Percentiles rank a stretch among this genome's conserved stretches.
These are phyloP conservation scores for Rotaria magnacalcarata DNA, from an alignment of 2,888 invertebrate species.

Conservation along the genomic window DNA sequence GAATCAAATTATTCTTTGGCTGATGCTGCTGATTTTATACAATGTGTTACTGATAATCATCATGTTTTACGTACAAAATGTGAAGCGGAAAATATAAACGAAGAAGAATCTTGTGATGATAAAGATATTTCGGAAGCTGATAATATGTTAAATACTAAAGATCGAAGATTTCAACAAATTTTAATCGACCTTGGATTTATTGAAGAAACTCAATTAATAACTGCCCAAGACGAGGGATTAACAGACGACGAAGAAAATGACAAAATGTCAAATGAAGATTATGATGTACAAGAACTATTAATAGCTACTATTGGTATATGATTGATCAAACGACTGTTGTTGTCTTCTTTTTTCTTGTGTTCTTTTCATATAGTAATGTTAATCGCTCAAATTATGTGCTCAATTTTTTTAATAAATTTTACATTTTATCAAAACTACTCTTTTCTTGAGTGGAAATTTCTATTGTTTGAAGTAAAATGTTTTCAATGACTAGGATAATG, in stretches of 20 bases:
- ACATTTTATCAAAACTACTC: no score
- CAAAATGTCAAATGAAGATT: background rate
- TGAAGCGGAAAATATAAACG: background rate
- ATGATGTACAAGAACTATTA: background rate
- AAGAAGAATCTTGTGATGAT: background rate
- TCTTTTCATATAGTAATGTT: no score
- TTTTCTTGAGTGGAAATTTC: no score
- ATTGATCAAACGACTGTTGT: background rate
- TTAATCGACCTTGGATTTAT: background rate
- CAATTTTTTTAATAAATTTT: no score
- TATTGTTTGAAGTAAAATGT: no score
- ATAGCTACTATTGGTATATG: background rate
- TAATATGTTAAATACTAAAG: background rate
- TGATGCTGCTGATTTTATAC: background rate
- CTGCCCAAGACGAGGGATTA: background rate
- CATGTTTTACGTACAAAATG: background rate
- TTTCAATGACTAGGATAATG: no score
- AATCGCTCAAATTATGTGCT: no score
- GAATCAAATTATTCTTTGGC: background rate
- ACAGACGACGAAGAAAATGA: background rate
- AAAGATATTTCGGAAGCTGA: background rate
- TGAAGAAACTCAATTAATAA: background rate
- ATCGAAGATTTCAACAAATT: background rate
- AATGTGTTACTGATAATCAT: background rate
- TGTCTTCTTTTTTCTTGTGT: no score